Conservation (phyloP, 2,888 invertebrate species). For the Lasioglossum pauxillum region DNA sequence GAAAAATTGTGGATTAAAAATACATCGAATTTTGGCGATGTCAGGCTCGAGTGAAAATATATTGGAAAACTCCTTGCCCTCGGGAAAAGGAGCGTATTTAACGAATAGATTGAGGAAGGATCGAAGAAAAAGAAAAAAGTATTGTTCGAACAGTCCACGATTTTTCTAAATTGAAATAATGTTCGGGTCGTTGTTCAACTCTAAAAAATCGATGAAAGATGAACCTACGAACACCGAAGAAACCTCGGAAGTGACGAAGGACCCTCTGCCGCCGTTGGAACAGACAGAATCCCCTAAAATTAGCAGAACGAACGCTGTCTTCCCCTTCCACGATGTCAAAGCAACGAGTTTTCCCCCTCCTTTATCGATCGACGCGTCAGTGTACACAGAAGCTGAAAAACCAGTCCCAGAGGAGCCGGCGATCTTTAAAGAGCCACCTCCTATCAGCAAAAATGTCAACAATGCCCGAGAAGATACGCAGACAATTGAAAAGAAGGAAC, state of each 20-base stretch:
- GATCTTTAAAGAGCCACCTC: neutral
- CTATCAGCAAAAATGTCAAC: too few species aligned
- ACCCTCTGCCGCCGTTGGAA: neutral
- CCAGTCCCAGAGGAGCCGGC: neutral
- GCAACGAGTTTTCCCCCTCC: constrained; percentile 42
- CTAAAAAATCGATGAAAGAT: constrained; percentile 11
- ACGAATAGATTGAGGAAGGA: constrained; percentile 3
- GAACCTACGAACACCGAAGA: neutral
- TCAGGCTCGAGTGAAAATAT: constrained; percentile 5
- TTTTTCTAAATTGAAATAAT: constrained; percentile 32
- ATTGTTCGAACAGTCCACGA: neutral
- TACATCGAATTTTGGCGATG: constrained; percentile 42
- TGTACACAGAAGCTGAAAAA: constrained; percentile 26
- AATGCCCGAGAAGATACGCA: neutral
- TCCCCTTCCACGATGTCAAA: constrained; percentile 44
- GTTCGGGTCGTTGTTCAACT: constrained; percentile 7
- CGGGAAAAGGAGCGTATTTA: neutral
- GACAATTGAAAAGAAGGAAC: constrained; percentile 19
- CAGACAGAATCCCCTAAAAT: neutral
- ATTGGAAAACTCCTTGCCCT: neutral
- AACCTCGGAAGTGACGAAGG: neutral
- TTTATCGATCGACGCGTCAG: constrained; percentile 32
- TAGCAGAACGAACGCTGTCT: constrained; percentile 12
- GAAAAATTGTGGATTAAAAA: neutral
- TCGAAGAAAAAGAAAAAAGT: constrained; percentile 24